A percentile compares a stretch with the other conserved stretches of the same genome.
Conservation (phyloP, 2,888 invertebrate genomes). For the Pseudococcus jackbeardsleyi region DNA sequence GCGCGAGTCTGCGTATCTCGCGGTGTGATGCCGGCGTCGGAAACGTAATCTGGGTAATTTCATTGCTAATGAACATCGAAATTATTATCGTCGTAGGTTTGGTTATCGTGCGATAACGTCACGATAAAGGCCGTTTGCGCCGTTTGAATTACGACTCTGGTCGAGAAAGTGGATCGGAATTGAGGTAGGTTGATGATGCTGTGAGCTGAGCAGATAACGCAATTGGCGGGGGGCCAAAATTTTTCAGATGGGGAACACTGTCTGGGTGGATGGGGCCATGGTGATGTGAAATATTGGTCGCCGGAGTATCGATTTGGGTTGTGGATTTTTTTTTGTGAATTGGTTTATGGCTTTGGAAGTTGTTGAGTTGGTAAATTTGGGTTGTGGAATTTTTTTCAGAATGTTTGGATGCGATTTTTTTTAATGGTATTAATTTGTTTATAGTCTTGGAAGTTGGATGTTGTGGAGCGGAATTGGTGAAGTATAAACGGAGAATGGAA, state of each 20-base stretch:
- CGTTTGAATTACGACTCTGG: not conserved
- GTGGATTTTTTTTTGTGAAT: not conserved
- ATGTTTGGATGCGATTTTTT: no score
- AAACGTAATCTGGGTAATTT: not conserved
- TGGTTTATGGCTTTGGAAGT: not conserved
- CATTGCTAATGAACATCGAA: not conserved
- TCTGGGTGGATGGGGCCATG: not conserved
- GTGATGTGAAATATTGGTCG: not conserved
- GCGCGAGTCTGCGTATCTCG: not conserved
- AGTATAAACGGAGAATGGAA: no score
- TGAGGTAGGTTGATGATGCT: not conserved
- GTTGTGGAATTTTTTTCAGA: no score
- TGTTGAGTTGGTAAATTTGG: no score
- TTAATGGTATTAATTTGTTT: no score
- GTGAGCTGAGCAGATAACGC: not conserved
- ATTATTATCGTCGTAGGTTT: not conserved
- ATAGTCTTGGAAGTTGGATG: no score
- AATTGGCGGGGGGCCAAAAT: not conserved
- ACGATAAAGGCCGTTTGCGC: not conserved
- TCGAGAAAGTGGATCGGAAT: not conserved
- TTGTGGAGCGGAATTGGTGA: no score
- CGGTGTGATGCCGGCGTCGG: not conserved
- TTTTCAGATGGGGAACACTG: not conserved
- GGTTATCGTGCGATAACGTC: not conserved
- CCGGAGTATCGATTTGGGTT: not conserved